These are phyloP conservation scores for Paedocypris micromegethes DNA, from an alignment of 2,797 vertebrate genomes.

Conservation along the genomic window DNA sequence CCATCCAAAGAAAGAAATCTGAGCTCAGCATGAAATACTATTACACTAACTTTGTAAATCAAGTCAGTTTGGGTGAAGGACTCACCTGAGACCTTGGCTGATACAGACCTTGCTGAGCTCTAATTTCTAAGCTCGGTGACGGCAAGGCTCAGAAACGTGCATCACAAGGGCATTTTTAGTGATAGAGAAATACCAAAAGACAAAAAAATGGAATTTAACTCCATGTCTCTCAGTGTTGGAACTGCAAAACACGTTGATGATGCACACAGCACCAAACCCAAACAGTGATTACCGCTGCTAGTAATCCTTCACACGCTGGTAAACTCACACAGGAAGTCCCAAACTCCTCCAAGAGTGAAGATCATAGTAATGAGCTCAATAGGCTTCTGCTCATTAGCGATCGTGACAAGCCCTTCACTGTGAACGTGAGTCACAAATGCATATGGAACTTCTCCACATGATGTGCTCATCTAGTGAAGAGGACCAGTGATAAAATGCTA, in stretches of 20 bases:
- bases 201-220: slow-evolving; percentile 9
- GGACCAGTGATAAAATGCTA: slow-evolving; percentile 19
- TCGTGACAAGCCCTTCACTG: slow-evolving; percentile 18
- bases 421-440: slow-evolving; percentile 39
- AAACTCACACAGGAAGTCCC: slow-evolving; percentile 43
- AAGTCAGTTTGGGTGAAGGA: too few relatives aligned
- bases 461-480: slow-evolving; percentile 27
- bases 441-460: slow-evolving; percentile 40
- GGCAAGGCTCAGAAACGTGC: background rate
- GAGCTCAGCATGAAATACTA: too few relatives aligned
- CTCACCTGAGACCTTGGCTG: slow-evolving; percentile 34
- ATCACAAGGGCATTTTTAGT: slow-evolving; percentile 8
- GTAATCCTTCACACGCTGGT: slow-evolving; percentile 29
- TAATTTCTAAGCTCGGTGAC: slow-evolving; percentile 16
- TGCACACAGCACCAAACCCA: slow-evolving; percentile 35
- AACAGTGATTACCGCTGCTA: slow-evolving; percentile 42
- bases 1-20: too few relatives aligned
- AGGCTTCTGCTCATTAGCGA: slow-evolving; percentile 29
- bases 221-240: slow-evolving; percentile 12
- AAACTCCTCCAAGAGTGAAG: slow-evolving; percentile 41
- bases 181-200: slow-evolving; percentile 21
- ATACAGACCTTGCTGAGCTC: slow-evolving; percentile 8
- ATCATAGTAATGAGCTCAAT: slow-evolving; percentile 19
- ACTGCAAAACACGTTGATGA: slow-evolving; percentile 29
- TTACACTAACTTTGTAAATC: too few relatives aligned